phyloP scores from a whole-genome alignment of 2,113 vertebrate species.

The Upupa epops region DNA sequence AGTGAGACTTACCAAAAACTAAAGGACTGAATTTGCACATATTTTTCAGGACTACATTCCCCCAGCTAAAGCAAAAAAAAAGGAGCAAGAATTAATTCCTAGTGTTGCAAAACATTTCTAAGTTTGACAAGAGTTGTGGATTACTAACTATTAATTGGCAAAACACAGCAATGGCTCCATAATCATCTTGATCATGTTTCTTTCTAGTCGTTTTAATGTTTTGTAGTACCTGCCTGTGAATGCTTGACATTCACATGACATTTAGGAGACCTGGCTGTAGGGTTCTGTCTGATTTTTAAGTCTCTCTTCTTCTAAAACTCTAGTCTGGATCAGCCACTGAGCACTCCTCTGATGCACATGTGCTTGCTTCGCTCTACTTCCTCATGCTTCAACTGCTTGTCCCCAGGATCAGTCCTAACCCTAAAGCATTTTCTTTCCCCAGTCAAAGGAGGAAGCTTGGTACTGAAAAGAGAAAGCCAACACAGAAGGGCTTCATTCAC shows the following conservation, averaged over 20 bases:
- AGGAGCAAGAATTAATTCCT: neutral
- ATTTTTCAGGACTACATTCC: neutral
- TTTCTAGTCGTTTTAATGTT: neutral
- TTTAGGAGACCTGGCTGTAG: neutral
- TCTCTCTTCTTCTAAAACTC: neutral
- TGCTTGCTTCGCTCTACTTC: neutral
- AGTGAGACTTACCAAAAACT: neutral
- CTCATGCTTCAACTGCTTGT: neutral
- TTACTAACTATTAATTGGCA: neutral
- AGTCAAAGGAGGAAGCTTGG: neutral
- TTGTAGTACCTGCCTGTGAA: neutral
- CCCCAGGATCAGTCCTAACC: neutral
- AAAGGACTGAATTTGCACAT: neutral
- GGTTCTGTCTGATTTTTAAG: neutral
- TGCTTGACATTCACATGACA: neutral
- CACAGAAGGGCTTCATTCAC: neutral
- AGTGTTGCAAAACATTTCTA: neutral
- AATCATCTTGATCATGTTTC: neutral
- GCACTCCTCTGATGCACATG: neutral
- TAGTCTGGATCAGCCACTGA: neutral
- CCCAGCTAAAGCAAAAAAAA: neutral
- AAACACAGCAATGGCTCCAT: neutral
- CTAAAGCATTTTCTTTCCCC: neutral
- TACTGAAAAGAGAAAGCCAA: neutral
- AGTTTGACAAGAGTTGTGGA: neutral